Evolutionary conservation across 2,888 invertebrate species (phyloP), one percentile per base, ranked within the genome.

Genomic region (Hermaeophaga mercurialis): DNA sequence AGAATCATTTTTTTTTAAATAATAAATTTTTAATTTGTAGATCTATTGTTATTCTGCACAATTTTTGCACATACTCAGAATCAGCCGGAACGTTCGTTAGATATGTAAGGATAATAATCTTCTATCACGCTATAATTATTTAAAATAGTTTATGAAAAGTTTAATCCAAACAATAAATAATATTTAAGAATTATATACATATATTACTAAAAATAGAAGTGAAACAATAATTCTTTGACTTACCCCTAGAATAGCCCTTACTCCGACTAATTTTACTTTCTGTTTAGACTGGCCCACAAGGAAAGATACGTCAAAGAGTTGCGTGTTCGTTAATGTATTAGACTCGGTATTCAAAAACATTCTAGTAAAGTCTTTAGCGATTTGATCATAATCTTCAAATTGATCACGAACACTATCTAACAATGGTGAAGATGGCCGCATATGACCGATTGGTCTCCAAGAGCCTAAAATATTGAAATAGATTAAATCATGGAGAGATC

Each of bases 381-480:
- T 81, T 75, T 94, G 93, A 76, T 95, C 95, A 79, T 94, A 94
- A 78, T 94, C 93, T 78, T 95, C 95, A 75, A 95, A 95, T 74
- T 93, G 90, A 80, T 95, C 95, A 68, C 94, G 82, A 33, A 95
- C 94, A 3, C 94, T 94, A 78, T 96, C 95, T 66, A 95, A 81
- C 28, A 96, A 83, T 0, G 95, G 95, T 14, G 94, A 94, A 0
- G 94, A 94, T 1, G 95, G 94, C 70, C 95, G 82, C 94, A 94
- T 94, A 77, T 94, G 94, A 46, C 90, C 95, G 63, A 95, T 94
- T 9, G 95, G 95, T 70, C 95, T 84, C 95, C 95, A 95, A 5
- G 94, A 94, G 43, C 91, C 92, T 85, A 69, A 8, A 58, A 56
- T 12, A 18, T 18, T 19, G 15, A 47, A 8, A 5, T 24, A 24